These are phyloP conservation scores for Turdus rufiventris DNA, from an alignment of 2,113 vertebrate genomes.

Conservation along the genomic window DNA sequence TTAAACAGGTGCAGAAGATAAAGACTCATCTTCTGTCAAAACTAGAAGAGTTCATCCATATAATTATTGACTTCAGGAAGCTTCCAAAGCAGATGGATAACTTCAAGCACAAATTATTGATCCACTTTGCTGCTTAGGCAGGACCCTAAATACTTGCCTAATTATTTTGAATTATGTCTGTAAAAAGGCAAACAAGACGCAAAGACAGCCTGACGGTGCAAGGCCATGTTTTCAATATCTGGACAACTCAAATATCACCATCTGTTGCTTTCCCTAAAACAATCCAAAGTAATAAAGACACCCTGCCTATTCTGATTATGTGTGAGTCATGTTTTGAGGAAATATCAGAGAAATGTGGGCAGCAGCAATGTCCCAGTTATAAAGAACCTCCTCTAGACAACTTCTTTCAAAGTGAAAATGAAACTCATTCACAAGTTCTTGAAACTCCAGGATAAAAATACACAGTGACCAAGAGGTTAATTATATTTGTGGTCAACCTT, in stretches of 20 bases:
- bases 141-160: background rate
- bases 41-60: background rate
- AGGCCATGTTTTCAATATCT: background rate
- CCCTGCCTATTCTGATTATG: background rate
- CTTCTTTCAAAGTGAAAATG: background rate
- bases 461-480: background rate
- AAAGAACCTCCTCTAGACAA: background rate
- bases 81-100: background rate
- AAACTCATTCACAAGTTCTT: background rate
- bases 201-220: background rate
- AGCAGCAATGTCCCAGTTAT: background rate
- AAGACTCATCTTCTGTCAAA: background rate
- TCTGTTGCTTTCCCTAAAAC: background rate
- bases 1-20: background rate
- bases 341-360: background rate
- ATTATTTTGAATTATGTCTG: background rate
- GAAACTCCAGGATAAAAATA: background rate
- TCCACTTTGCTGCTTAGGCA: background rate
- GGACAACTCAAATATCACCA: background rate
- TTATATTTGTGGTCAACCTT: background rate
- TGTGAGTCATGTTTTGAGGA: background rate
- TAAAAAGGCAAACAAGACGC: background rate
- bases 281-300: background rate
- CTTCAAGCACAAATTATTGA: background rate
- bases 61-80: background rate